Evolutionary conservation across 1,140 invertebrate genomes (phyloP).

Genomic region (Forficula auricularia): DNA sequence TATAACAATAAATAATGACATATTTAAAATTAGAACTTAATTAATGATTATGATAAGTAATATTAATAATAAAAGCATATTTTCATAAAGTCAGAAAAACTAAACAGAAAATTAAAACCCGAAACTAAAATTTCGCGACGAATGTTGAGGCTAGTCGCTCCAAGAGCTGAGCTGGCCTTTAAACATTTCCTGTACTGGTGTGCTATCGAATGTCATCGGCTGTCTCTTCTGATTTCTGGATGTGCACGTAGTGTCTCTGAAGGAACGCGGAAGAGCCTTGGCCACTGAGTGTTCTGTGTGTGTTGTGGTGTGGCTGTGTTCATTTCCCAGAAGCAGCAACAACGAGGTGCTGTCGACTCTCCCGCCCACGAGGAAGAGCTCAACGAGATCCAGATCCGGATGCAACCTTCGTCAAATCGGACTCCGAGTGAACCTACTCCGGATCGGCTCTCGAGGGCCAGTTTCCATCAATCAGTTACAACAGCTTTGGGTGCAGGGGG

Average conservation of each 20-base stretch:
- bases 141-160: too few relatives aligned
- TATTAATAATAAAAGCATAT: too few relatives aligned
- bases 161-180: too few relatives aligned
- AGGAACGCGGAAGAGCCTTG: not conserved
- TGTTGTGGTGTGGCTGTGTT: slow-evolving; percentile 1
- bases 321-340: slow-evolving; percentile 21
- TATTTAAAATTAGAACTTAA: too few relatives aligned
- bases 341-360: slow-evolving; percentile 18
- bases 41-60: too few relatives aligned
- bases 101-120: too few relatives aligned
- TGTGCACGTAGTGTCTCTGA: not conserved
- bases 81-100: too few relatives aligned
- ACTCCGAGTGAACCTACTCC: slow-evolving; percentile 15
- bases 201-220: too few relatives aligned
- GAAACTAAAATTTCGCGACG: too few relatives aligned
- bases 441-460: slow-evolving; percentile 17
- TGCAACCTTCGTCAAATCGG: slow-evolving; percentile 15
- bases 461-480: slow-evolving; percentile 12
- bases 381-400: slow-evolving; percentile 30
- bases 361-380: slow-evolving; percentile 27
- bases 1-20: too few relatives aligned
- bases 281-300: not conserved
- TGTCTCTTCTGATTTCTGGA: too few relatives aligned
- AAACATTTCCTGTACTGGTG: too few relatives aligned
- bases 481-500: slow-evolving; percentile 8